Conservation (phyloP, 1,140 invertebrate genomes). For the Catajapyx aquilonaris region DNA sequence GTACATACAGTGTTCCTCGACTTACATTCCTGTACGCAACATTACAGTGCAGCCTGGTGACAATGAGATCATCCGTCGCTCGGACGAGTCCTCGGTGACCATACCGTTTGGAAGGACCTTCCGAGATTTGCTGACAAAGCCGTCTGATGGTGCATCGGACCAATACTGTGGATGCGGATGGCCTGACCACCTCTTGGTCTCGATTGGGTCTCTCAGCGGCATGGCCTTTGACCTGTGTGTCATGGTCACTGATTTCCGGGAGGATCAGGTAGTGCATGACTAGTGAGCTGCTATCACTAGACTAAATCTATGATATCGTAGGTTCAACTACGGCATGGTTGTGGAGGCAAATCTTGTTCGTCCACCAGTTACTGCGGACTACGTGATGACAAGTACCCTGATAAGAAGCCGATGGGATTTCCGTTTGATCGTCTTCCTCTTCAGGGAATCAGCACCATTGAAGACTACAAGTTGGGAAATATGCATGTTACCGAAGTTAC, state of each 20-base stretch:
- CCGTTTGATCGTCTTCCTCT: slow-evolving; percentile 49
- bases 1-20: no score
- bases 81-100: slow-evolving; percentile 34
- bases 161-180: slow-evolving; percentile 17
- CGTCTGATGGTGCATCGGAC: slow-evolving; percentile 3
- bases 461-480: no score
- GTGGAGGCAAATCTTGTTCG: no score
- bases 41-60: slow-evolving; percentile 22
- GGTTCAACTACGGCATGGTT: neutral
- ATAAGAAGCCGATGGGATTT: slow-evolving; percentile 48
- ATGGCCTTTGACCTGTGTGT: slow-evolving; percentile 16
- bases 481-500: no score
- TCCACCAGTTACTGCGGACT: slow-evolving; percentile 50
- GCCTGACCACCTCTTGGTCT: slow-evolving; percentile 16
- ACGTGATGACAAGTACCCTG: slow-evolving; percentile 45
- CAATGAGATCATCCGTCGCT: slow-evolving; percentile 30
- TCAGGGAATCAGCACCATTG: no score
- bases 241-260: slow-evolving; percentile 13
- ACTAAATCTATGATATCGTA: no score
- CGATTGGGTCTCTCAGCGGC: slow-evolving; percentile 13
- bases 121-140: slow-evolving; percentile 24
- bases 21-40: slow-evolving; percentile 4
- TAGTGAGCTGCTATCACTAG: no score
- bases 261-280: slow-evolving; percentile 12
- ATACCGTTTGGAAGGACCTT: slow-evolving; percentile 41